Evolutionary conservation across 2,113 vertebrate genomes (phyloP).

Genomic region (Apodemus speciosus): DNA sequence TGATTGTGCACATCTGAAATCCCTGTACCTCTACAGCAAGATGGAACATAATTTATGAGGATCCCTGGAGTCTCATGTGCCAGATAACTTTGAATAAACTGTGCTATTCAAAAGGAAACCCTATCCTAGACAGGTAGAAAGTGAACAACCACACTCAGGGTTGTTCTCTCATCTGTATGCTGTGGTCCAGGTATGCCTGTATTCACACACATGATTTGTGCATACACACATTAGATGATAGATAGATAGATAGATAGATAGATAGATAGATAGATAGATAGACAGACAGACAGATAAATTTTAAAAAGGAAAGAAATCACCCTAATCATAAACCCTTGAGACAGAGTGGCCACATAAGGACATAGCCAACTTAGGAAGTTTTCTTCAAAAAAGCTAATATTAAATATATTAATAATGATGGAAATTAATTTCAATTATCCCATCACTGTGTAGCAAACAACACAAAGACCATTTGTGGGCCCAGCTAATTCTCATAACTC

Average conservation of each 20-base stretch:
- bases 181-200: too few relatives aligned
- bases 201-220: not conserved
- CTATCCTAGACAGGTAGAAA: too few relatives aligned
- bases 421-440: not conserved
- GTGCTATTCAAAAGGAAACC: not conserved
- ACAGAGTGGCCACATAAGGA: not conserved
- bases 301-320: not conserved
- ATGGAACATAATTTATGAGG: not conserved
- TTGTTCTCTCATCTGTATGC: not conserved
- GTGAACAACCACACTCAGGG: too few relatives aligned
- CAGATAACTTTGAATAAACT: not conserved
- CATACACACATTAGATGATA: not conserved
- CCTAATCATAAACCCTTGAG: not conserved
- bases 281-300: not conserved
- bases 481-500: not conserved
- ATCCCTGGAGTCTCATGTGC: not conserved
- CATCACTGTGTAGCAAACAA: not conserved
- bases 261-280: not conserved
- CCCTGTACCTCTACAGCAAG: not conserved
- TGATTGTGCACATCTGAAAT: too few relatives aligned
- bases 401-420: not conserved
- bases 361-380: not conserved
- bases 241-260: too few relatives aligned
- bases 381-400: not conserved
- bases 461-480: not conserved